These are phyloP conservation scores for Zophobas morio DNA, from an alignment of 1,140 invertebrate genomes.

Conservation along the genomic window DNA sequence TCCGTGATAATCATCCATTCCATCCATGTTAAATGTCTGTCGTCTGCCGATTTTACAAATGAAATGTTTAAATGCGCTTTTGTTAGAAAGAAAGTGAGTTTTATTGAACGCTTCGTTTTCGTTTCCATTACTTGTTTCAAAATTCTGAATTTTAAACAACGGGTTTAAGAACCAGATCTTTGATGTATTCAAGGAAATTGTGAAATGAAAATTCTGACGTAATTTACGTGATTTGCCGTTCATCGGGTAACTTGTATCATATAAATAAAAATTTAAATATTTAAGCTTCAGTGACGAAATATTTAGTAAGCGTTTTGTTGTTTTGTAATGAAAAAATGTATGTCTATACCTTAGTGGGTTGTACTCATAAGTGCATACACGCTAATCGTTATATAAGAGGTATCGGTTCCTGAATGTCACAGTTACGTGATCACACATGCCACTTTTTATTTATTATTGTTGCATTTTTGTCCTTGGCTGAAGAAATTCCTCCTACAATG, in stretches of 20 bases:
- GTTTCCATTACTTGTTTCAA: conserved; percentile 15
- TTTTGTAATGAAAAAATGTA: not conserved
- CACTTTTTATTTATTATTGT: no score
- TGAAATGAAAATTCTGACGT: conserved; percentile 31
- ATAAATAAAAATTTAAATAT: not conserved
- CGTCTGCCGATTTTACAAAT: not conserved
- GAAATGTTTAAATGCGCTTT: conserved; percentile 10
- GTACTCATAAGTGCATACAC: no score
- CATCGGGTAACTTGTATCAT: not conserved
- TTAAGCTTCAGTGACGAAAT: no score
- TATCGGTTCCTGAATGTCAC: no score
- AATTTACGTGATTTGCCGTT: conserved; percentile 11
- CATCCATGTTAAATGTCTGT: conserved; percentile 23
- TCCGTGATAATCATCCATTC: conserved; percentile 1
- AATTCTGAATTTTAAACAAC: conserved; percentile 34
- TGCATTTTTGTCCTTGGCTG: no score
- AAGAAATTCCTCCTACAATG: no score
- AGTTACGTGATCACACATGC: no score
- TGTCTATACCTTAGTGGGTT: no score
- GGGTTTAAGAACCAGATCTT: conserved; percentile 11
- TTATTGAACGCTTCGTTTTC: conserved; percentile 10
- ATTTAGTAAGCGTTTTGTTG: not conserved
- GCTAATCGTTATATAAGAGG: no score
- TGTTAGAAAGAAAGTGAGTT: conserved; percentile 26
- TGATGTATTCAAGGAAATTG: conserved; percentile 35